Evolutionary conservation across 2,797 vertebrate species (phyloP), one percentile per base, ranked within the genome.

Genomic region (Semotilus atromaculatus): DNA sequence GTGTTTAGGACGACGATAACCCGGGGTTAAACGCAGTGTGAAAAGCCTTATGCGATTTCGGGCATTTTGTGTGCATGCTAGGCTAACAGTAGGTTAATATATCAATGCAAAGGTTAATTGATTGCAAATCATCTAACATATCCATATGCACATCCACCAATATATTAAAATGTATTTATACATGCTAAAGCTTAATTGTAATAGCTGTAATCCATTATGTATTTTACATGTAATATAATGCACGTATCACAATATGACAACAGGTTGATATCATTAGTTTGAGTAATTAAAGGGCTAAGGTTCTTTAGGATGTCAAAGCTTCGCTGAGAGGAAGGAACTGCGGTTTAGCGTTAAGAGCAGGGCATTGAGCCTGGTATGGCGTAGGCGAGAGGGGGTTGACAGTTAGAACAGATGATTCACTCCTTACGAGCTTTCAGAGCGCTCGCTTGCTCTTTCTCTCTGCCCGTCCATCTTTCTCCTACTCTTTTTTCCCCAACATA

Each of bases 401-500:
- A 85, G 87, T 83, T 81, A 83, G 80, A 87, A 85, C 23, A 23
- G 58, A 89, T 88, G 88, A 89, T 88, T 88, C 87, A 89, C 84
- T 87, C 60, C 66, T 86, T 79, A 66, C 73, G 0, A 84, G 87
- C 85, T 88, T 85, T 89, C 73, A 89, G 81, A 82, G 74, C 80
- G 26, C 83, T 86, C 26, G 55, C 70, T 87, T 23, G 55, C 43
- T 76, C 79, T 68, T 71, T 73, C 76, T 60, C 82, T 31, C 51
- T 51, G 40, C 68, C 38, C 11, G 9, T 79, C 43, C 48, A 78
- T 80, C 62, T 53, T 55, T 73, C 31, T 79, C 86, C 73, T 60
- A 75, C 62, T 58, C 53, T 74, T 73, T 84, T 51, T 80, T 3
- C 70, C 45, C 71, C 62, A 60, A 76, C 75, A 79, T 72, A 88